phyloP scores from a whole-genome alignment of 2,797 vertebrate species.

The Coluber constrictor region DNA sequence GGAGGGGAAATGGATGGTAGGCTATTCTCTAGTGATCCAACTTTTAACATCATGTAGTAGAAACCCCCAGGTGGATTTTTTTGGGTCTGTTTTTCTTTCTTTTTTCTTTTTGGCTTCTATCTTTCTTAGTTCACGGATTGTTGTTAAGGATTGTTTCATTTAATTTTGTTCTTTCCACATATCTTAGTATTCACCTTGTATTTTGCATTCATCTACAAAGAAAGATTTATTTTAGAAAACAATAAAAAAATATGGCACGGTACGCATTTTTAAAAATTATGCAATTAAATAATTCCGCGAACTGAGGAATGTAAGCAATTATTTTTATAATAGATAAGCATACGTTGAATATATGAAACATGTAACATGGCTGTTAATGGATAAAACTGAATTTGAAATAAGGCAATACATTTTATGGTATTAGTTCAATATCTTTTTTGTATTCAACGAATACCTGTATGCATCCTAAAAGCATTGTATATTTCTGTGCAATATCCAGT shows the following conservation, averaged over 20 bases:
- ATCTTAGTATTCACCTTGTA: background rate
- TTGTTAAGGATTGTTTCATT: background rate
- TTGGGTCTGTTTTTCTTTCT: background rate
- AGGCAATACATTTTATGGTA: background rate
- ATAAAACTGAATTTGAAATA: background rate
- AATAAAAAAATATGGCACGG: background rate
- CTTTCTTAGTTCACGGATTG: background rate
- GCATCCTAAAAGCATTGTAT: background rate
- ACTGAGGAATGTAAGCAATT: background rate
- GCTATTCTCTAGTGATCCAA: background rate
- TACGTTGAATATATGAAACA: background rate
- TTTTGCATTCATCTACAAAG: background rate
- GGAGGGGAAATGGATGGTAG: background rate
- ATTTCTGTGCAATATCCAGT: background rate
- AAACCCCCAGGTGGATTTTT: background rate
- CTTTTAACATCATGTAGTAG: background rate
- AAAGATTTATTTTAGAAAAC: background rate
- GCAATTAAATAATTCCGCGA: background rate
- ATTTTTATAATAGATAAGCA: background rate
- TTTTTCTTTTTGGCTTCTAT: background rate
- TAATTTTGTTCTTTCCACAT: background rate
- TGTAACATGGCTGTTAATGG: background rate
- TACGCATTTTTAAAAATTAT: background rate
- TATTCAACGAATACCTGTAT: background rate
- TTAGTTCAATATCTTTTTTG: background rate